These are phyloP conservation scores for Tor tambroides DNA, from an alignment of 2,113 vertebrate species.

Conservation along the genomic window DNA sequence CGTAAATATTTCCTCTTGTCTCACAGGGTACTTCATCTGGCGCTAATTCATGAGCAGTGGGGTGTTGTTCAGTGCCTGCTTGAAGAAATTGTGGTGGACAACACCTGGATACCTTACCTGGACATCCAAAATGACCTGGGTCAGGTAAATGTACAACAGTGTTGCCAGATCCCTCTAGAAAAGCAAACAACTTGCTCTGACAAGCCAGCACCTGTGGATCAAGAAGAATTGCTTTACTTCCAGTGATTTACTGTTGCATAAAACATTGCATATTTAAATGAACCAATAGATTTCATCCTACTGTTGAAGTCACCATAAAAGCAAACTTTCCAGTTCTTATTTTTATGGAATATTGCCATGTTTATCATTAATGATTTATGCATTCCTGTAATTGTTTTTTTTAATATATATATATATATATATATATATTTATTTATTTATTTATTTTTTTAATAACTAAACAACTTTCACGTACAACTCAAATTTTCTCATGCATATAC, in stretches of 20 bases:
- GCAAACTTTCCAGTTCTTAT: not conserved
- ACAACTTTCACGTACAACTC: not conserved
- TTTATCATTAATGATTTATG: too few relatives aligned
- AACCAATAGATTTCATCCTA: not conserved
- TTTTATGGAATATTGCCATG: not conserved
- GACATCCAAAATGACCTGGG: constrained; percentile 82
- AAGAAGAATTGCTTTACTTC: not conserved
- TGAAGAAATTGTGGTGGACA: constrained; percentile 64
- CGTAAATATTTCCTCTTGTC: not conserved
- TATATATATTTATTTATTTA: too few relatives aligned
- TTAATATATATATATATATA: too few relatives aligned
- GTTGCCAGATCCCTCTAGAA: not conserved
- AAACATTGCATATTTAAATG: not conserved
- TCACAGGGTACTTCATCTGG: constrained; percentile 76
- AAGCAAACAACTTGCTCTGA: not conserved
- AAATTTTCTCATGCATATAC: not conserved
- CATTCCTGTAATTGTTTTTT: too few relatives aligned
- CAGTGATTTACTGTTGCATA: not conserved
- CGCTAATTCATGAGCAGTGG: constrained; percentile 80
- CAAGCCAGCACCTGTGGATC: not conserved
- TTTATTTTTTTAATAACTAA: not conserved
- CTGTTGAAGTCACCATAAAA: not conserved
- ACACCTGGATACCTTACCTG: constrained; percentile 71
- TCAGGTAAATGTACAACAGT: constrained; percentile 70
- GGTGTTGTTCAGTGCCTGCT: constrained; percentile 77